Percentiles rank a stretch among this genome's conserved stretches.
These are phyloP conservation scores for Serranus cabrilla DNA, from an alignment of 2,797 vertebrate genomes.

Conservation along the genomic window DNA sequence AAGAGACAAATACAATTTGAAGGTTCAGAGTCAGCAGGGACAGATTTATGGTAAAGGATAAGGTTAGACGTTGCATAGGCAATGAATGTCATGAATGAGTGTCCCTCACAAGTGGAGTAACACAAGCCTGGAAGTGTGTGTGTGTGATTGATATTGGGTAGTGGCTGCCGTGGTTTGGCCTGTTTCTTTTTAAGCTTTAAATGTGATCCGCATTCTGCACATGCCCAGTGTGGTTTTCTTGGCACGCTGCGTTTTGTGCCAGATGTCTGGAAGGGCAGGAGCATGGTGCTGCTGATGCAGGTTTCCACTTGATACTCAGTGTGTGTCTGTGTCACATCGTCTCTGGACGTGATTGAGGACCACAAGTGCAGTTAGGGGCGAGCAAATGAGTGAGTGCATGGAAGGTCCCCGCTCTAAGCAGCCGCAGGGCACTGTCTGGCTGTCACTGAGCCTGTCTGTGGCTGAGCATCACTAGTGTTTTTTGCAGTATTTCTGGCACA, in stretches of 20 bases:
- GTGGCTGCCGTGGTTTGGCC: conserved; percentile 48
- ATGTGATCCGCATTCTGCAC: conserved; percentile 71
- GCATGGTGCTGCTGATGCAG: conserved; percentile 42
- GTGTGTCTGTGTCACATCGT: conserved; percentile 12
- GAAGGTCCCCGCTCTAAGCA: background rate
- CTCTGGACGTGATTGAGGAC: conserved; percentile 24
- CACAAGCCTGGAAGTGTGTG: conserved; percentile 29
- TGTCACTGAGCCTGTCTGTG: background rate
- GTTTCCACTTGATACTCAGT: conserved; percentile 49
- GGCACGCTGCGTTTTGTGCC: conserved; percentile 41
- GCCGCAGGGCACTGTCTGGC: background rate
- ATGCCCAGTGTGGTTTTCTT: conserved; percentile 66
- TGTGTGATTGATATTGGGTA: conserved; percentile 31
- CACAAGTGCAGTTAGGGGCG: conserved; percentile 27
- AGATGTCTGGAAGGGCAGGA: conserved; percentile 65
- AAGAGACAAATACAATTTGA: background rate
- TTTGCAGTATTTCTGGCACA: conserved; percentile 22
- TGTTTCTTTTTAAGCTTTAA: conserved; percentile 58
- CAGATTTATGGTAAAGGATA: conserved; percentile 24
- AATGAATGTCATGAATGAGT: conserved; percentile 39
- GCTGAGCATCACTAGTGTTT: conserved; percentile 9
- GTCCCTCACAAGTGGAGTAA: conserved; percentile 31
- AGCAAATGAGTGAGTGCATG: conserved; percentile 31
- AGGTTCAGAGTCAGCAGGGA: conserved; percentile 2
- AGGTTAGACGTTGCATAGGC: conserved; percentile 5